Evolutionary conservation across 2,113 vertebrate species (phyloP), one percentile per base, ranked within the genome.

Genomic region (Xerus inauris): DNA sequence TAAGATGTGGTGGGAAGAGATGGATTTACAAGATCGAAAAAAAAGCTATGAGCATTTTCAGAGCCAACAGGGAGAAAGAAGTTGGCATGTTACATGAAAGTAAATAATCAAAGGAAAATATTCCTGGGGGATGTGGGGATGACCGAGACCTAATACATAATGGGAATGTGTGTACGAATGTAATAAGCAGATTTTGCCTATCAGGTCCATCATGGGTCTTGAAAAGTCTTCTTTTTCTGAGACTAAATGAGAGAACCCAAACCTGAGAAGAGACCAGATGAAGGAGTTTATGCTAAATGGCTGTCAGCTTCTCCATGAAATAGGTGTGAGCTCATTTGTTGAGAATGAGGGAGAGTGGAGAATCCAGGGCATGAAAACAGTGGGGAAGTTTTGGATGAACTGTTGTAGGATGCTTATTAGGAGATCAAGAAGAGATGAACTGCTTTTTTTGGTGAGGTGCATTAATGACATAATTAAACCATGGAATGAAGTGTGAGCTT

Each of bases 401-500:
- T 84, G 83, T 83, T 62, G 38, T n/a, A 38, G 72, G 96, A 95
- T 0, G 57, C 96, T 97, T 94, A 83, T 97, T 94, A 94, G 86
- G 76, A 95, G 89, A 96, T 97, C 62, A 87, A 82, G 96, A 89
- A 73, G 93, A 85, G 89, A 94, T 89, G 94, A 93, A 51, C 69
- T 80, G 91, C 47, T 90, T 85, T 96, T 57, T 94, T 79, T 51
- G 65, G 75, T 89, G 93, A 94, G 86, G 59, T 87, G 40, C 40
- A 26, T 75, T 97, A 96, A 92, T 94, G 95, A 72, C 88, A 59
- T 96, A 97, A 97, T 94, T 97, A 96, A 92, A 77, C 79, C 65
- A 8, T 86, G 84, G 95, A 89, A 94, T 93, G 96, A 91, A 97
- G 79, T 89, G 87, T 97, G 92, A 95, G 87, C 77, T 96, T 96